These are phyloP conservation scores for Eupithecia insigniata DNA, from an alignment of 2,888 invertebrate genomes.

Conservation along the genomic window DNA sequence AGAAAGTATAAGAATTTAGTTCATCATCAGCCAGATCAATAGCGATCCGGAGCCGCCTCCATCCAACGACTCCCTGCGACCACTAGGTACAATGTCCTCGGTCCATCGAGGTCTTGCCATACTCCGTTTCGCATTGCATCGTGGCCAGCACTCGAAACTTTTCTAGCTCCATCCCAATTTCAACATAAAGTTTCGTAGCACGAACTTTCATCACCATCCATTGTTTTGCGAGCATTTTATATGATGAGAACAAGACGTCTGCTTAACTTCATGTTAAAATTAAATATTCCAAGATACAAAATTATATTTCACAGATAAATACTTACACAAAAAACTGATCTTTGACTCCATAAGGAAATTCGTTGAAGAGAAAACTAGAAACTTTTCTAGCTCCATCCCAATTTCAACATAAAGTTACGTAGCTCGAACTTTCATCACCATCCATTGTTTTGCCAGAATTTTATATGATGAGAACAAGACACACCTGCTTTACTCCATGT, in stretches of 20 bases:
- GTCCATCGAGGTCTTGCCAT: too few relatives aligned
- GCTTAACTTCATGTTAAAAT: constrained; percentile 55
- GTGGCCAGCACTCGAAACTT: too few relatives aligned
- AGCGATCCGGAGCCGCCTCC: too few relatives aligned
- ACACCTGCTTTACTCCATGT: constrained; percentile 52
- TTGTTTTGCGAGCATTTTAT: constrained; percentile 32
- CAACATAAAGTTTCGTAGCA: constrained; percentile 13
- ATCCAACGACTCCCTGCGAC: too few relatives aligned
- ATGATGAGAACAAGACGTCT: constrained; percentile 47
- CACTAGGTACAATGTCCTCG: too few relatives aligned
- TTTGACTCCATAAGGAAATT: neutral
- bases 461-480: constrained; percentile 43
- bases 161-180: neutral
- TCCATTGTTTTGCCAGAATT: constrained; percentile 29
- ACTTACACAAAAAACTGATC: too few relatives aligned
- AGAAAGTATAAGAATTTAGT: too few relatives aligned
- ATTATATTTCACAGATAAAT: too few relatives aligned
- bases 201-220: constrained; percentile 28
- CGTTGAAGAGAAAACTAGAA: neutral
- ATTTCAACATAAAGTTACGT: constrained; percentile 12
- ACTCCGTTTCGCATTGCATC: too few relatives aligned
- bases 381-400: neutral
- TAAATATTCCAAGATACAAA: constrained; percentile 53
- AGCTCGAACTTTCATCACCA: constrained; percentile 24
- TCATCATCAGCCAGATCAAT: too few relatives aligned